Evolutionary conservation across 1,140 invertebrate genomes (phyloP).

Genomic region (Medauroidea extradentata): DNA sequence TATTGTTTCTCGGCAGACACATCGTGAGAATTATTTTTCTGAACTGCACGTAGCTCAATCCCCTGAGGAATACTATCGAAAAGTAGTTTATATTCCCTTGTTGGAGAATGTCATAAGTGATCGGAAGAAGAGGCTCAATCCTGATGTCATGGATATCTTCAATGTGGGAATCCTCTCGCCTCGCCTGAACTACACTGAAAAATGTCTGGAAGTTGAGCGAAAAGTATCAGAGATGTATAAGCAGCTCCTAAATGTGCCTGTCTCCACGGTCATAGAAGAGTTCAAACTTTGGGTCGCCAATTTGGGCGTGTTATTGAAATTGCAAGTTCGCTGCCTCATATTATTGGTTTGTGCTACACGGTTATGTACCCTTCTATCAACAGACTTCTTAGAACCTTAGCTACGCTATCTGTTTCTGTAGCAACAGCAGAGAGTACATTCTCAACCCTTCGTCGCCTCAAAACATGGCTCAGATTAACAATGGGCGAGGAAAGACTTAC

Average conservation of each 20-base stretch:
- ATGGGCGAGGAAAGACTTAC: slow-evolving; percentile 30
- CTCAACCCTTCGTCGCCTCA: slow-evolving; percentile 31
- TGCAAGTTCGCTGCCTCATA: neutral
- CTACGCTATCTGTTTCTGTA: slow-evolving; percentile 32
- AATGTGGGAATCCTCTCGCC: slow-evolving; percentile 12
- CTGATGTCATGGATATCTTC: slow-evolving; percentile 16
- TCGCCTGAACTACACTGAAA: neutral
- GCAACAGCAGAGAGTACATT: slow-evolving; percentile 33
- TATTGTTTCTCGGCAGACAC: slow-evolving; percentile 9
- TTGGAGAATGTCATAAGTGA: slow-evolving; percentile 21
- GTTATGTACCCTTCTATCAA: slow-evolving; percentile 24
- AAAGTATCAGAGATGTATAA: slow-evolving; percentile 13
- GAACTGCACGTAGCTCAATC: slow-evolving; percentile 2
- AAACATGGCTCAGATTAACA: slow-evolving; percentile 32
- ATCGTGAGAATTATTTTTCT: slow-evolving; percentile 15
- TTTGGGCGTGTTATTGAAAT: neutral
- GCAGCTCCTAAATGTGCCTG: slow-evolving; percentile 15
- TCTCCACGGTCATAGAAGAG: slow-evolving; percentile 5
- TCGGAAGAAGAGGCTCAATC: slow-evolving; percentile 18
- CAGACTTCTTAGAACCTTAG: slow-evolving; percentile 18
- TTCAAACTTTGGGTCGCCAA: slow-evolving; percentile 24
- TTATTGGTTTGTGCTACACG: slow-evolving; percentile 11
- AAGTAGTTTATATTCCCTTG: slow-evolving; percentile 21
- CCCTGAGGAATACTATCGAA: slow-evolving; percentile 21
- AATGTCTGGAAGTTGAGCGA: slow-evolving; percentile 6